Conservation (phyloP, 2,113 vertebrate genomes). For the Corvus hawaiiensis region DNA sequence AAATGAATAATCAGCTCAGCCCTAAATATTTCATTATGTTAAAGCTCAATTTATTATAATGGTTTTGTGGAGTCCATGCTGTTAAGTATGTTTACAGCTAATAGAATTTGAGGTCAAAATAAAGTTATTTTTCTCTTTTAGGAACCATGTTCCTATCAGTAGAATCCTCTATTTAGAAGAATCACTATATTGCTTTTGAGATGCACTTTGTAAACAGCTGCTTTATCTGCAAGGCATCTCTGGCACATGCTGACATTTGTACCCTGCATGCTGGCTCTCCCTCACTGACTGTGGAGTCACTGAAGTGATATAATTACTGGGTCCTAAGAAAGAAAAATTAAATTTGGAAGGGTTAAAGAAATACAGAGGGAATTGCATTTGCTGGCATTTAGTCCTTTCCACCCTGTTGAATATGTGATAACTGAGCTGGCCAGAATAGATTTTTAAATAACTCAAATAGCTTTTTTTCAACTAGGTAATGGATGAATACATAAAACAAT, state of each 20-base stretch:
- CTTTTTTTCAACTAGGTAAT: not conserved
- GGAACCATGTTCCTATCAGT: not conserved
- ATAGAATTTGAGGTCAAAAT: constrained; percentile 26
- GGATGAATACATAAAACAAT: not conserved
- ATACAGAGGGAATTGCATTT: not conserved
- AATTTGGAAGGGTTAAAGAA: not conserved
- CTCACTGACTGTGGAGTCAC: not conserved
- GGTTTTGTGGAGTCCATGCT: constrained; percentile 10
- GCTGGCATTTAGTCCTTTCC: not conserved
- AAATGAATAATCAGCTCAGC: constrained; percentile 34
- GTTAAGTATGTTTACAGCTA: constrained; percentile 9
- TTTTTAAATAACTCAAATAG: not conserved
- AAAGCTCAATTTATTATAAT: not conserved
- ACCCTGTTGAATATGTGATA: not conserved
- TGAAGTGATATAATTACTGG: not conserved
- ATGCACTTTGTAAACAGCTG: not conserved
- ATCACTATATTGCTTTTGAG: not conserved
- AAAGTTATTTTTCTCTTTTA: constrained; percentile 3
- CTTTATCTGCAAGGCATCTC: not conserved
- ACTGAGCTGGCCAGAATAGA: not conserved
- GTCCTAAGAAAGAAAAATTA: not conserved
- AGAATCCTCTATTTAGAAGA: not conserved
- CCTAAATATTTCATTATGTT: constrained; percentile 38
- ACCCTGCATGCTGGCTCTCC: not conserved
- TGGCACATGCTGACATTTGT: not conserved